Percentiles rank a stretch among this genome's conserved stretches.
Evolutionary conservation across 2,888 invertebrate genomes (phyloP).

Genomic region (Mesodorylaimus sp.): DNA sequence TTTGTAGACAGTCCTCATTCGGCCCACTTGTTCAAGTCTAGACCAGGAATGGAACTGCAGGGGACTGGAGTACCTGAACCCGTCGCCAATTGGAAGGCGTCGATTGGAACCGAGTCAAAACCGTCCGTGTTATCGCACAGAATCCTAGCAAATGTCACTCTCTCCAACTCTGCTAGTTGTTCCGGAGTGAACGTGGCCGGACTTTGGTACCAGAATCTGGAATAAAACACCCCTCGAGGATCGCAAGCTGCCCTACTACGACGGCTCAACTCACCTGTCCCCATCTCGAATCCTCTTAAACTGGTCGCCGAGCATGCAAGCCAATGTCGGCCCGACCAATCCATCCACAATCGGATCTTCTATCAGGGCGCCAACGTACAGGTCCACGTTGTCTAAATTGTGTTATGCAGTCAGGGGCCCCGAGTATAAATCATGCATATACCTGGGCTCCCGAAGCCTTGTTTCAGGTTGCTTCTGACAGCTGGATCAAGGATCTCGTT

Average conservation of each 20-base stretch:
- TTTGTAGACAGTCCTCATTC: too few relatives aligned
- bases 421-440: too few relatives aligned
- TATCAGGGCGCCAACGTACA: constrained; percentile 37
- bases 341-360: constrained; percentile 35
- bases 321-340: constrained; percentile 37
- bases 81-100: too few relatives aligned
- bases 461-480: constrained; percentile 54
- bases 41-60: too few relatives aligned
- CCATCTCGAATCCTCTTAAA: constrained; percentile 36
- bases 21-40: too few relatives aligned
- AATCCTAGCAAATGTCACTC: constrained; percentile 61
- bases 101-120: too few relatives aligned
- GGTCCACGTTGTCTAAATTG: constrained; percentile 37
- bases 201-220: constrained; percentile 38
- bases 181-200: constrained; percentile 26
- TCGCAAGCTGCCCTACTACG: too few relatives aligned
- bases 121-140: constrained; percentile 75
- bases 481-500: constrained; percentile 53
- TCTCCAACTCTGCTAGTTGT: constrained; percentile 62
- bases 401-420: background rate
- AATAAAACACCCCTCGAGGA: too few relatives aligned
- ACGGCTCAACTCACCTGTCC: too few relatives aligned
- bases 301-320: constrained; percentile 36
- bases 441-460: constrained; percentile 45
- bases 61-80: too few relatives aligned